Percentiles rank a stretch among this genome's conserved stretches.
Conservation (phyloP, 2,113 vertebrate genomes). For the Larimichthys crocea region DNA sequence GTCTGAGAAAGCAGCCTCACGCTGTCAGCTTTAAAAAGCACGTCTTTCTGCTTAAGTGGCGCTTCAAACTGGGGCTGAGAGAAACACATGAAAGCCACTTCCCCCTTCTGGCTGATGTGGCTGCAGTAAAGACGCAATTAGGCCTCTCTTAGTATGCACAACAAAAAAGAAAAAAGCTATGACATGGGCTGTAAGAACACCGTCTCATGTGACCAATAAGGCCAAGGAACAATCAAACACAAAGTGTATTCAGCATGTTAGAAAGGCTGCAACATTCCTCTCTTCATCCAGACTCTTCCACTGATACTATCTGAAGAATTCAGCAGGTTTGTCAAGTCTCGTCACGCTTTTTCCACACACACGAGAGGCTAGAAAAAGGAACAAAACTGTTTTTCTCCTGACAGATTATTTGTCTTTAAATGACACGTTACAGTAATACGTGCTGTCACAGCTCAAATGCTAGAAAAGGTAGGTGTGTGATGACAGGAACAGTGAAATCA, state of each 20-base stretch:
- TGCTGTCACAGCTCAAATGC: background rate
- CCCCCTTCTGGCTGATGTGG: background rate
- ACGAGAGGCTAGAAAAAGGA: background rate
- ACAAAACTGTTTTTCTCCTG: background rate
- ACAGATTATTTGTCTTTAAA: background rate
- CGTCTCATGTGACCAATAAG: background rate
- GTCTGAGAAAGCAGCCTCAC: slow-evolving; percentile 16
- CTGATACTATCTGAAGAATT: slow-evolving; percentile 38
- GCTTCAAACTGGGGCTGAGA: background rate
- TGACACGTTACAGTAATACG: background rate
- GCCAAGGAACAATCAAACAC: background rate
- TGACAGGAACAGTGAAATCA: background rate
- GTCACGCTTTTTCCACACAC: slow-evolving; percentile 21
- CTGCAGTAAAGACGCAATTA: slow-evolving; percentile 17
- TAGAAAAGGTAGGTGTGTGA: background rate
- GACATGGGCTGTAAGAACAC: background rate
- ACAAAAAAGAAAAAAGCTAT: background rate
- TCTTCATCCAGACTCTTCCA: background rate
- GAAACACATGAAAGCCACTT: slow-evolving; percentile 41
- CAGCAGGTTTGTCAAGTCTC: slow-evolving; percentile 42
- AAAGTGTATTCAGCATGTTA: background rate
- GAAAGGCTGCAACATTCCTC: background rate
- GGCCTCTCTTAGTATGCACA: slow-evolving; percentile 17
- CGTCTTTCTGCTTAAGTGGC: background rate
- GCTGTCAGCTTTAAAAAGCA: background rate